Evolutionary conservation across 2,888 invertebrate species (phyloP).

Genomic region (Homarus gammarus): DNA sequence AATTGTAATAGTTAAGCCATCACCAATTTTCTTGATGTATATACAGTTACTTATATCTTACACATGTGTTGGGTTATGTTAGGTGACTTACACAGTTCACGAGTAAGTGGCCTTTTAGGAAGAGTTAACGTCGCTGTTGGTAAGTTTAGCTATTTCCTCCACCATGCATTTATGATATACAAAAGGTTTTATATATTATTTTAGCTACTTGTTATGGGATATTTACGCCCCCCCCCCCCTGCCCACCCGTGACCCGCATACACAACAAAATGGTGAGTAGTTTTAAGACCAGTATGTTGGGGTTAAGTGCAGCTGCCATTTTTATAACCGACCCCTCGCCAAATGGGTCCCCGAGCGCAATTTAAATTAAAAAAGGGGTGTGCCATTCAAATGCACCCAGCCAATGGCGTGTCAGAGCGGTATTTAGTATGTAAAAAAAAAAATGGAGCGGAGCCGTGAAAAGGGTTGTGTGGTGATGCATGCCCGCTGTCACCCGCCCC

Average conservation of each 20-base stretch:
- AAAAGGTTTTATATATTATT: no score
- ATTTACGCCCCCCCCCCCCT: no score
- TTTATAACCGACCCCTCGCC: conserved; percentile 18
- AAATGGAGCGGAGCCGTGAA: conserved; percentile 32
- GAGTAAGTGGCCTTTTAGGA: no score
- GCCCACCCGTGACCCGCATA: background rate
- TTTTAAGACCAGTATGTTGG: background rate
- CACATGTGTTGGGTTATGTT: no score
- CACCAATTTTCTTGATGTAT: no score
- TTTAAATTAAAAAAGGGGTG: conserved; percentile 50
- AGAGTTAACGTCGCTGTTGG: no score
- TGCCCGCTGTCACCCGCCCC: conserved; percentile 38
- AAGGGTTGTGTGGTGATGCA: conserved; percentile 47
- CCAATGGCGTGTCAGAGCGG: conserved; percentile 58
- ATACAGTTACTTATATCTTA: no score
- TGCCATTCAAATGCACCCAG: conserved; percentile 40
- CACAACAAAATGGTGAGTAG: background rate
- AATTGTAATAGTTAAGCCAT: no score
- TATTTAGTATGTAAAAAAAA: conserved; percentile 57
- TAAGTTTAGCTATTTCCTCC: no score
- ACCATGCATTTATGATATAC: no score
- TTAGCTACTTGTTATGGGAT: no score
- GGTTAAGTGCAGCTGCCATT: conserved; percentile 36
- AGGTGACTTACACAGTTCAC: no score
- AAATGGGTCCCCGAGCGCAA: conserved; percentile 4